Evolutionary conservation across 2,113 vertebrate genomes (phyloP), one percentile per base, ranked within the genome.

Genomic region (Melospiza melodia): DNA sequence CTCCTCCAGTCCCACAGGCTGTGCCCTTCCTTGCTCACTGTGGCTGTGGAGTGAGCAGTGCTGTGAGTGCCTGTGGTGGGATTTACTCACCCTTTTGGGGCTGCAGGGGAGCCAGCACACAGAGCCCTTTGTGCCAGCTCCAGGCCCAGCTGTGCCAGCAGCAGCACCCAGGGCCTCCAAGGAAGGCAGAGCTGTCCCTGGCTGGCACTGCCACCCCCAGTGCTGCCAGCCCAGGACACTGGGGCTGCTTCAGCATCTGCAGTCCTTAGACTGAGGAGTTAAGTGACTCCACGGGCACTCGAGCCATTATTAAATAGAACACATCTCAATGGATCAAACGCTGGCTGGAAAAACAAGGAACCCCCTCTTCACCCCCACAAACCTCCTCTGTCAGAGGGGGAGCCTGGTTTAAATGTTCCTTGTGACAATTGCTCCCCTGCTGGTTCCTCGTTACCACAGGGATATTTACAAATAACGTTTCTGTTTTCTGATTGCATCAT

Each of bases 81-180:
- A 31, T 91, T 75, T 41, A 1, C 55, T 75, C 25, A 37, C 69
- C 49, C 73, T 21, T 55, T 7, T 24, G 5, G 35, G 39, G 69
- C 84, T 67, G 7, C 2, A 35, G 65, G 65, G 43, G n/a, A 55
- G 68, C 5, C 73, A 39, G 49, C 77, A 95, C 94, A 95, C 75
- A 73, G 20, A 33, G 25, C 1, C 43, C 75, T 24, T 83, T 96
- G 95, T 95, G 84, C 68, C 76, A 30, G 5, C 66, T 12, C 30
- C 91, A n/a, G 77, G 49, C 84, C 65, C 57, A 89, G 93, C 92
- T 94, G 95, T 54, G 90, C 55, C 63, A 14, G 57, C 62, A 89
- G 77, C 21, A 58, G 1, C 20, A 6, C 7, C 46, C 23, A 3
- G 46, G 22, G 55, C 52, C 20, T 24, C 52, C 25, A 4, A 0